Base-by-base conservation (phyloP, 2,797 vertebrate species). In the Sebastes minor region DNA sequence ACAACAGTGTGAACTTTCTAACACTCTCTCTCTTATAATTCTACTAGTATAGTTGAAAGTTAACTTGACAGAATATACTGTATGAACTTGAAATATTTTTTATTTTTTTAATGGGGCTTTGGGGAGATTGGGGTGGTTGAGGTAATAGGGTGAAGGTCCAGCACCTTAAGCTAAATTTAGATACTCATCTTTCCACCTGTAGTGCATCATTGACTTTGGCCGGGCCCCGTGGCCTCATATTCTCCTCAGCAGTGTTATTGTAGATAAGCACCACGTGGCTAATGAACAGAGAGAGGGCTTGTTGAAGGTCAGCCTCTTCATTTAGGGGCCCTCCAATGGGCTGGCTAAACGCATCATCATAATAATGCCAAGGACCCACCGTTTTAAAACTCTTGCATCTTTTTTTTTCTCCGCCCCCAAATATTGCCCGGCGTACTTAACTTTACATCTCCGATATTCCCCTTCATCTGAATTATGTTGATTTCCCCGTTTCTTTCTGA, bases 301-400 rank as follows among this genome's bases (percentile, higher is more conserved):
- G 87, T 92, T 95, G 95, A 96, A 96, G 95, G 96, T 96, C 94
- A 95, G 84, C 90, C 90, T 94, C 95, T 95, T 95, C 93, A 95
- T 96, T 96, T 95, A 95, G 91, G 87, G 92, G 86, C 88, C 89
- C 92, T 95, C 93, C 92, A 91, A 91, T 88, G 87, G 93, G 91
- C 85, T 76, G 89, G 91, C 89, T 93, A 95, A 95, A 91, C 83
- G 82, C 94, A 95, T 94, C 93, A 90, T 91, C 91, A 95, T 93
- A 87, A 93, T 93, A 89, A 89, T 88, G 76, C 88, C 89, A 91
- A 94, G 92, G 92, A 93, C 94, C 87, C 78, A 71, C 82, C 87
- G 25, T 82, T 90, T 91, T 88, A 89, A 87, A 91, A 93, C 82
- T 89, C 86, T 81, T 89, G 84, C 81, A 87, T 91, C 77, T 80